These are phyloP conservation scores for Prunella himalayana DNA, from an alignment of 2,113 vertebrate species.

Conservation along the genomic window DNA sequence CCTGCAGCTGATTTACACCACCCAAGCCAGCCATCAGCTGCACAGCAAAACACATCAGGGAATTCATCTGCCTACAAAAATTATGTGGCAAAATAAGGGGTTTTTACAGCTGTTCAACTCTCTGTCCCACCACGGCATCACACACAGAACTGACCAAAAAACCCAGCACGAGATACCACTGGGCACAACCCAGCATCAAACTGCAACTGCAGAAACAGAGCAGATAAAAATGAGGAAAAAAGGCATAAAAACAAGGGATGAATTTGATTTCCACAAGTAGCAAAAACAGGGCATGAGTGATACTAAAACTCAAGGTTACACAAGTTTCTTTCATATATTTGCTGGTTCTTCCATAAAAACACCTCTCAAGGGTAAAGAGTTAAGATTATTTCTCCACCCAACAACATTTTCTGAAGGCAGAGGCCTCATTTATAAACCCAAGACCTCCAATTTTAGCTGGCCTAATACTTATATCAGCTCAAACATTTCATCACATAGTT, in stretches of 20 bases:
- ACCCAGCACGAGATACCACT: rapidly evolving
- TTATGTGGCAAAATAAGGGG: background rate
- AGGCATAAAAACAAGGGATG: background rate
- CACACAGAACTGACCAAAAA: background rate
- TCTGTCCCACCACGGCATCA: background rate
- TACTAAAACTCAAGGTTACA: background rate
- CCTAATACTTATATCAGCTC: background rate
- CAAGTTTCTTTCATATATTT: background rate
- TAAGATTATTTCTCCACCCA: background rate
- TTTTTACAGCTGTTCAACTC: background rate
- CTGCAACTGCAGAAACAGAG: background rate
- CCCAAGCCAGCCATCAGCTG: background rate
- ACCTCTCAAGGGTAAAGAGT: rapidly evolving
- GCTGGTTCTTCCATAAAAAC: background rate
- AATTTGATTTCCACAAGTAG: background rate
- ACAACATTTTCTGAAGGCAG: background rate
- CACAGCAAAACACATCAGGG: background rate
- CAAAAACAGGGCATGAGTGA: background rate
- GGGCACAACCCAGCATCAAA: background rate
- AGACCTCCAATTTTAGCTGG: background rate
- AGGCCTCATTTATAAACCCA: background rate
- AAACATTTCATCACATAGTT: background rate
- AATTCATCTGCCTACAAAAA: background rate
- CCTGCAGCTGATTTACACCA: background rate
- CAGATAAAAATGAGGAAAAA: background rate